Evolutionary conservation across 2,888 invertebrate species (phyloP).

Genomic region (Eupithecia pulchellata): DNA sequence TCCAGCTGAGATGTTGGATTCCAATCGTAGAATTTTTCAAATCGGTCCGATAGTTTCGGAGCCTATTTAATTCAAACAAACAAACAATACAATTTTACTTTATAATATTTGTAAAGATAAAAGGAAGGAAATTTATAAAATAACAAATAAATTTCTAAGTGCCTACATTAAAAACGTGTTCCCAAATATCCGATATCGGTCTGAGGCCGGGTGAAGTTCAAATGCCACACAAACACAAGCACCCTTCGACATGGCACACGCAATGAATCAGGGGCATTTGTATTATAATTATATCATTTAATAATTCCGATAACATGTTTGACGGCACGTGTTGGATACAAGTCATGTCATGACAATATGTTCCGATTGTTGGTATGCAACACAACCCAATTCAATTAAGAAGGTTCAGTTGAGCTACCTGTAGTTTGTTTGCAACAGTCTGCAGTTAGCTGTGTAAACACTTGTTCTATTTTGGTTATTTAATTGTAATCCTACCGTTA

Average conservation of each 20-base stretch:
- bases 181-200: constrained; percentile 10
- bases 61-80: too few relatives aligned
- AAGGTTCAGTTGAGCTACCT: neutral
- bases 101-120: too few relatives aligned
- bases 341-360: constrained; percentile 12
- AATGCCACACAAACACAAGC: constrained; percentile 51
- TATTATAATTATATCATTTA: constrained; percentile 51
- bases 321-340: constrained; percentile 39
- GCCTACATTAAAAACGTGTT: neutral
- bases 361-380: constrained; percentile 2
- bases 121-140: too few relatives aligned
- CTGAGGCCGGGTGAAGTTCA: constrained; percentile 49
- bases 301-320: constrained; percentile 56
- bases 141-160: neutral
- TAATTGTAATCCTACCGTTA: too few relatives aligned
- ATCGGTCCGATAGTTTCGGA: too few relatives aligned
- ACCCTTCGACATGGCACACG: constrained; percentile 45
- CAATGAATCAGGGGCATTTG: constrained; percentile 44
- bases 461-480: too few relatives aligned
- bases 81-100: too few relatives aligned
- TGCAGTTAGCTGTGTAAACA: too few relatives aligned
- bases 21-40: too few relatives aligned
- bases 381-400: neutral
- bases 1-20: too few relatives aligned
- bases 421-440: neutral